phyloP scores from a whole-genome alignment of 2,113 vertebrate genomes.

The Caloenas nicobarica region DNA sequence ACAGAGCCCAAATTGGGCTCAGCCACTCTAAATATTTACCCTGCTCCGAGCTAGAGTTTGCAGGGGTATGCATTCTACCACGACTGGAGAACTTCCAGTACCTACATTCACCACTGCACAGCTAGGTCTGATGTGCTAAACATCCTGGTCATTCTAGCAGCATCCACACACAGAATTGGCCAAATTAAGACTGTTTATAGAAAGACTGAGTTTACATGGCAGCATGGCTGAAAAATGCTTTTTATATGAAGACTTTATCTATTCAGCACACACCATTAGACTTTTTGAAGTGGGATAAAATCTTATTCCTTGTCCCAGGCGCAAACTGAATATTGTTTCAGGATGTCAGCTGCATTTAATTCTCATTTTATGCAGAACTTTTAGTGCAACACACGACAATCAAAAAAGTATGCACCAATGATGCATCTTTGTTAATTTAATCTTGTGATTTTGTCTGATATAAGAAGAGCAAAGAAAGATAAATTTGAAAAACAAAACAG shows the following conservation, averaged over 20 bases:
- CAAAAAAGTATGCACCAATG: neutral
- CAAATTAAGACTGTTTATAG: neutral
- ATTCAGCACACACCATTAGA: neutral
- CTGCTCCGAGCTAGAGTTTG: neutral
- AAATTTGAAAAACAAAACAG: conserved; percentile 13
- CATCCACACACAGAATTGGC: neutral
- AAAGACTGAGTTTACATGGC: neutral
- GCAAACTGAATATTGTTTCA: neutral
- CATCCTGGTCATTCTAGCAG: neutral
- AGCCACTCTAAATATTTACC: conserved; percentile 63
- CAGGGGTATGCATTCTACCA: neutral
- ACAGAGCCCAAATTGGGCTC: neutral
- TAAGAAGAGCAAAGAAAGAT: neutral
- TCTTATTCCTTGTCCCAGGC: neutral
- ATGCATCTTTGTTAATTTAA: neutral
- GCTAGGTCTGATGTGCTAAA: neutral
- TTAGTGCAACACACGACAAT: neutral
- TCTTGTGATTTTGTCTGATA: neutral
- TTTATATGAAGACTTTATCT: neutral
- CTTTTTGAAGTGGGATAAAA: neutral
- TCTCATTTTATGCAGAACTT: neutral
- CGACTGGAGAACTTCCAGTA: conserved; percentile 26
- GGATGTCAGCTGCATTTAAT: neutral
- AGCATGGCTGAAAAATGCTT: neutral
- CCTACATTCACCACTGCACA: conserved; percentile 12